Evolutionary conservation across 1,140 invertebrate species (phyloP).

Genomic region (Trachymyrmex cornetzi): DNA sequence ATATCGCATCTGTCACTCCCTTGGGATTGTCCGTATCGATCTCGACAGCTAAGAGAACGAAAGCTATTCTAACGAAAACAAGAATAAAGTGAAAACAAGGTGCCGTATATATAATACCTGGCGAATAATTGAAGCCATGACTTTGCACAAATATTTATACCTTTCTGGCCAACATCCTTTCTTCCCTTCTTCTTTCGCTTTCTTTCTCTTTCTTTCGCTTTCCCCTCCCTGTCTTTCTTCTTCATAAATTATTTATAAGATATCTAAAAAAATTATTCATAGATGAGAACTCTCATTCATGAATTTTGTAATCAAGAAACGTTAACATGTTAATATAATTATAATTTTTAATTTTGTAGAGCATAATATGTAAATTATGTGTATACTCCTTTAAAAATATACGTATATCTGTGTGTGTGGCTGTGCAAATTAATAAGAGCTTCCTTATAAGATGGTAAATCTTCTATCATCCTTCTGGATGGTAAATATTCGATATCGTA

Average conservation of each 20-base stretch:
- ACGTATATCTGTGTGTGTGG: too few relatives aligned
- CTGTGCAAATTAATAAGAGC: constrained; percentile 2
- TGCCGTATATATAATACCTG: background rate
- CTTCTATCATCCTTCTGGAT: too few relatives aligned
- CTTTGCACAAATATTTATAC: background rate
- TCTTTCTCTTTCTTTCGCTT: background rate
- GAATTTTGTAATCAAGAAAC: background rate
- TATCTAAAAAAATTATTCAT: background rate
- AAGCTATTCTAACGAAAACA: constrained; percentile 6
- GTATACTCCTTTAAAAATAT: background rate
- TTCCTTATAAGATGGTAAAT: too few relatives aligned
- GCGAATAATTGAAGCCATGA: constrained; percentile 5
- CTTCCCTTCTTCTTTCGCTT: background rate
- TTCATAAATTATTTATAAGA: constrained; percentile 9
- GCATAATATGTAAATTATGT: background rate
- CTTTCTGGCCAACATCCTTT: background rate
- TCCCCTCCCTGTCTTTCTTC: background rate
- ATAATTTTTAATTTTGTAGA: background rate
- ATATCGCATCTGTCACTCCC: constrained; percentile 15
- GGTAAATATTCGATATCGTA: background rate
- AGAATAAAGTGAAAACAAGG: background rate
- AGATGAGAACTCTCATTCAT: background rate
- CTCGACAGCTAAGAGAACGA: background rate
- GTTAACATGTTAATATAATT: background rate
- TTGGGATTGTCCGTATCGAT: constrained; percentile 27